A percentile compares a stretch with the other conserved stretches of the same genome.
These are phyloP conservation scores for Drosophila infuscata DNA, from an alignment of 2,888 invertebrate species.

Conservation along the genomic window DNA sequence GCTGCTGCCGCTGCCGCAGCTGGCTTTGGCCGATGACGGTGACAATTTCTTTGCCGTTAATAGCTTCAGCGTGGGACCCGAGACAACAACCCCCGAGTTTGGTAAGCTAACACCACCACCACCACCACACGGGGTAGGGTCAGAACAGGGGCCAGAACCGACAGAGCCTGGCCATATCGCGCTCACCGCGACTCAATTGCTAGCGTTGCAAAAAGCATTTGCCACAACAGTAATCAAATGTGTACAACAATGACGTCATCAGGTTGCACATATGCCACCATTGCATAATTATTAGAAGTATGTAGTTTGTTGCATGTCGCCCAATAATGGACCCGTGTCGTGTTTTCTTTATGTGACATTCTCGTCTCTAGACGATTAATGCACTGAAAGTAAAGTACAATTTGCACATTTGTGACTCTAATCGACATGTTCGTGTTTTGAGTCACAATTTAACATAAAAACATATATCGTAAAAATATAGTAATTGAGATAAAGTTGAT, in stretches of 20 bases:
- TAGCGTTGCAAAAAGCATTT: constrained; percentile 35
- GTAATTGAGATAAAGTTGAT: background rate
- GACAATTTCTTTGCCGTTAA: constrained; percentile 84
- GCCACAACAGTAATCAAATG: constrained; percentile 42
- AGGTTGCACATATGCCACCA: constrained; percentile 33
- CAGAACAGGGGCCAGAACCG: background rate
- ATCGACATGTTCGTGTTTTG: background rate
- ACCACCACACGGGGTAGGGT: background rate
- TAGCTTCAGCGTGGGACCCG: constrained; percentile 83
- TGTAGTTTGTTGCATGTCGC: background rate
- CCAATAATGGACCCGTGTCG: constrained; percentile 14
- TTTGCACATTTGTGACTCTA: background rate
- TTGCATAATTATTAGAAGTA: constrained; percentile 44
- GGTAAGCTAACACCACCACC: constrained; percentile 79
- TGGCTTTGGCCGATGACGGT: constrained; percentile 82
- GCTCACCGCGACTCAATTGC: constrained; percentile 12
- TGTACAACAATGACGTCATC: constrained; percentile 49
- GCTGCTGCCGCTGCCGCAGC: constrained; percentile 65
- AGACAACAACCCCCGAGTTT: constrained; percentile 85
- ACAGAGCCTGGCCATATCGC: constrained; percentile 14
- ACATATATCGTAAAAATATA: background rate
- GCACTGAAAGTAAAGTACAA: background rate
- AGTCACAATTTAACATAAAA: background rate
- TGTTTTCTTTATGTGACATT: background rate
- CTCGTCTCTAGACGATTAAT: background rate